Conservation (phyloP, 1,140 invertebrate species). For the Macrocentrus cingulum region DNA sequence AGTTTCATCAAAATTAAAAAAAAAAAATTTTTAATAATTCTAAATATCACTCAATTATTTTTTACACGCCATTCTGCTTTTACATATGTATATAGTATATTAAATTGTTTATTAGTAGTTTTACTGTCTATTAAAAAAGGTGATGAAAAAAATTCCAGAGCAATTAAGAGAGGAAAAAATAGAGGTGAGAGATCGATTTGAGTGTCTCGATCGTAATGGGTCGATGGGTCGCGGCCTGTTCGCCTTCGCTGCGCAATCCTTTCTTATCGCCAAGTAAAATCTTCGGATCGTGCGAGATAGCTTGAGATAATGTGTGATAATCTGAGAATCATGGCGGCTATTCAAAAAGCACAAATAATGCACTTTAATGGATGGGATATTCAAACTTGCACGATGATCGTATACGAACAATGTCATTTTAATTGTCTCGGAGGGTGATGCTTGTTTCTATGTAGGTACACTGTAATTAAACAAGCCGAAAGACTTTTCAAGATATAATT, state of each 20-base stretch:
- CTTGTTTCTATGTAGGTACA: too few species aligned
- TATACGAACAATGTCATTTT: background rate
- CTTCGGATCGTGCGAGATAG: constrained; percentile 16
- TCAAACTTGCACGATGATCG: background rate
- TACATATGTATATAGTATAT: too few species aligned
- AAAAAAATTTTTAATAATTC: too few species aligned
- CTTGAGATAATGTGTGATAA: constrained; percentile 14
- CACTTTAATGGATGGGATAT: background rate
- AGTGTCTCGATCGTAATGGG: background rate
- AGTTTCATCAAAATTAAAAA: too few species aligned
- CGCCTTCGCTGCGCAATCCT: background rate
- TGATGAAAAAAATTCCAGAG: background rate
- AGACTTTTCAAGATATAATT: constrained; percentile 39
- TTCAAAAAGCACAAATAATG: background rate
- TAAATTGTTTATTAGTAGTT: too few species aligned
- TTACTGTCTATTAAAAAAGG: too few species aligned
- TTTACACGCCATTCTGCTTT: too few species aligned
- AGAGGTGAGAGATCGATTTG: constrained; percentile 2
- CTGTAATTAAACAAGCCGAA: constrained; percentile 35
- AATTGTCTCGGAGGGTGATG: background rate
- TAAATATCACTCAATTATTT: too few species aligned
- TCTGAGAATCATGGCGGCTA: background rate
- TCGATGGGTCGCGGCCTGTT: constrained; percentile 1
- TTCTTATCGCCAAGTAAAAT: constrained; percentile 1
- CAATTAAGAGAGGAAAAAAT: background rate